Conservation (phyloP, 2,797 vertebrate species). For the Rhynchonycteris naso region DNA sequence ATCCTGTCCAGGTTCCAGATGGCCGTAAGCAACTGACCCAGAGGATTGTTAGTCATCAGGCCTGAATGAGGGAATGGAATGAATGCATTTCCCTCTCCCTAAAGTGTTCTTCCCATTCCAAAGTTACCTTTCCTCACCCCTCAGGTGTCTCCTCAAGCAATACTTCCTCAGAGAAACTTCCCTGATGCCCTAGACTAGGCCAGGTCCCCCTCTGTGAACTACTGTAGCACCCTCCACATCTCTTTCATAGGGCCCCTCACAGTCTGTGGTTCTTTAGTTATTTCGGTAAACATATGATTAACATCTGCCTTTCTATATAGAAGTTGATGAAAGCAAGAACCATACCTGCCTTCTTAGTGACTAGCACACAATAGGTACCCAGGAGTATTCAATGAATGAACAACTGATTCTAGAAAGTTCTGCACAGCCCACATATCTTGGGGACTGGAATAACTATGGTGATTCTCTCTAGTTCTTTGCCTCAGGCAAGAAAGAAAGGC, state of each 20-base stretch:
- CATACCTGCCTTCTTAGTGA: neutral
- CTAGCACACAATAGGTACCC: neutral
- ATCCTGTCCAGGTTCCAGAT: neutral
- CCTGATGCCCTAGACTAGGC: neutral
- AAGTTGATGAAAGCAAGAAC: neutral
- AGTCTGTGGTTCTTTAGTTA: neutral
- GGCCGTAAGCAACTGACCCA: neutral
- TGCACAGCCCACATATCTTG: neutral
- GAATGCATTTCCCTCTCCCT: neutral
- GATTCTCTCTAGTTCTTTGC: neutral
- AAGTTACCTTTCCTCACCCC: neutral
- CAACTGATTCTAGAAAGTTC: neutral
- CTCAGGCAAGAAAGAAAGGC: neutral
- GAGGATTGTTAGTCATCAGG: neutral
- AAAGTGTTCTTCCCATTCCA: neutral
- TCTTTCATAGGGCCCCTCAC: neutral
- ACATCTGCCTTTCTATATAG: neutral
- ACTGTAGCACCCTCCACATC: fast-evolving
- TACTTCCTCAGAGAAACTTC: neutral
- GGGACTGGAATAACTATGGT: neutral
- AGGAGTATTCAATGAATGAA: neutral
- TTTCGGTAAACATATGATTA: neutral
- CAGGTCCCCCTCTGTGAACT: neutral
- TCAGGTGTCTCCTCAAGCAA: neutral
- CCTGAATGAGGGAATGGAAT: neutral